Conservation (phyloP, 2,113 vertebrate genomes). For the Gymnogyps californianus region DNA sequence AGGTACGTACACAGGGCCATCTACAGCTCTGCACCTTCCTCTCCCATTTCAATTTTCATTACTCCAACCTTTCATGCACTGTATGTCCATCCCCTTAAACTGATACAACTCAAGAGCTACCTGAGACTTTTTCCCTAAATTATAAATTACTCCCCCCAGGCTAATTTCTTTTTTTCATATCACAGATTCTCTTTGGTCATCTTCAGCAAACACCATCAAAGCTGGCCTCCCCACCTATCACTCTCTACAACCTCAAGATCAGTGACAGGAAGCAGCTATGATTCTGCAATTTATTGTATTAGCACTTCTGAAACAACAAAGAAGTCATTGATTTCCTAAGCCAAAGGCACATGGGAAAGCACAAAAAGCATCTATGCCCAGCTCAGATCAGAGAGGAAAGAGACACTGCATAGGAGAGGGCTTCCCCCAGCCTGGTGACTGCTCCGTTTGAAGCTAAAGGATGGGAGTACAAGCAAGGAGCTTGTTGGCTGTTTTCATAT, state of each 20-base stretch:
- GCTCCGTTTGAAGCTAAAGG: not conserved
- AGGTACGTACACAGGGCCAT: not conserved
- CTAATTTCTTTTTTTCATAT: slow-evolving; percentile 28
- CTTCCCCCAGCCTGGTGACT: not conserved
- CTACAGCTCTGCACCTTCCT: not conserved
- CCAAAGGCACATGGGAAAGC: not conserved
- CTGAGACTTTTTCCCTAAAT: slow-evolving; percentile 30
- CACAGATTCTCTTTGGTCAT: slow-evolving; percentile 58
- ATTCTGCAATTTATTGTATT: slow-evolving; percentile 28
- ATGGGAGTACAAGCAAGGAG: not conserved
- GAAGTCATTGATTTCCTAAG: slow-evolving; percentile 23
- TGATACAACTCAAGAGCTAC: slow-evolving; percentile 25
- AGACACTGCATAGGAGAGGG: not conserved
- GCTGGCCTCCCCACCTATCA: slow-evolving; percentile 2
- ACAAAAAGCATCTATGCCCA: not conserved
- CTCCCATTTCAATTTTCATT: not conserved
- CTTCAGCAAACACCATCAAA: slow-evolving; percentile 57
- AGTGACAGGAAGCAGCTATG: not conserved
- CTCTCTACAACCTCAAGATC: not conserved
- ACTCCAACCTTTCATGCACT: not conserved
- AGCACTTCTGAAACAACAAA: slow-evolving; percentile 39
- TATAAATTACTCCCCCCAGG: slow-evolving; percentile 40
- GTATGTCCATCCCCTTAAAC: not conserved
- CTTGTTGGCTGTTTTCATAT: not conserved
- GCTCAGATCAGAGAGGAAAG: not conserved